Percentiles rank a stretch among this genome's conserved stretches.
Evolutionary conservation across 2,797 vertebrate genomes (phyloP).

Genomic region (Gymnoscopelus braueri): DNA sequence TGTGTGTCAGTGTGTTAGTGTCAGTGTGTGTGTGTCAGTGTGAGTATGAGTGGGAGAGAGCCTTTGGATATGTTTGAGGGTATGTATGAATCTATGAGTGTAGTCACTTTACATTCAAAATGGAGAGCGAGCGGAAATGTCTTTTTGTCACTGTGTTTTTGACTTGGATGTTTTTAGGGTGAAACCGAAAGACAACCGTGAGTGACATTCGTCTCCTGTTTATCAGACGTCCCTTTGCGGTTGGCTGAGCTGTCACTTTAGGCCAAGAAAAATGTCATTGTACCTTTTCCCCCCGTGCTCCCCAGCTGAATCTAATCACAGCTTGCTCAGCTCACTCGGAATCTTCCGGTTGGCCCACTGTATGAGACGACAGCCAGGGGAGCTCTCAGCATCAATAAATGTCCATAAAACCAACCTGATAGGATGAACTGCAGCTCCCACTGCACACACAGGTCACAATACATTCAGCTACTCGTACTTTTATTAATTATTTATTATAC

Average conservation of each 20-base stretch:
- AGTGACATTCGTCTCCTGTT: slow-evolving; percentile 56
- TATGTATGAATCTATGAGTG: neutral
- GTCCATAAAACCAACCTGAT: slow-evolving; percentile 60
- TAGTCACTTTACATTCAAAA: slow-evolving; percentile 12
- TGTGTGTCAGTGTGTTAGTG: neutral
- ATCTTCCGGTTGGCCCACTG: slow-evolving; percentile 67
- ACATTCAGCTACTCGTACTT: slow-evolving; percentile 14
- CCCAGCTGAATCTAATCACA: slow-evolving; percentile 72
- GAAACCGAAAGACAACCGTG: slow-evolving; percentile 41
- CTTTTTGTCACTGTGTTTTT: slow-evolving; percentile 19
- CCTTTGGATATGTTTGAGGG: slow-evolving; percentile 29
- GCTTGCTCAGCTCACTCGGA: slow-evolving; percentile 47
- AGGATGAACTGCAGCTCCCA: slow-evolving; percentile 61
- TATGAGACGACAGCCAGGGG: slow-evolving; percentile 37
- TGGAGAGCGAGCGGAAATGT: slow-evolving; percentile 3
- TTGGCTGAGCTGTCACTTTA: slow-evolving; percentile 60
- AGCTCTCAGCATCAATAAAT: slow-evolving; percentile 62
- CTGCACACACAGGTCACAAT: slow-evolving; percentile 28
- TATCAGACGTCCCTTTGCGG: slow-evolving; percentile 61
- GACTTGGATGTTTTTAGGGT: slow-evolving; percentile 37
- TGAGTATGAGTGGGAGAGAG: neutral
- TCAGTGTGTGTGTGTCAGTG: slow-evolving; percentile 20
- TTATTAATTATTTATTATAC: neutral
- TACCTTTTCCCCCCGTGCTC: slow-evolving; percentile 48
- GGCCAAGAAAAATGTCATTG: slow-evolving; percentile 62